Conservation (phyloP, 2,113 vertebrate species). For the Epinephelus lanceolatus region DNA sequence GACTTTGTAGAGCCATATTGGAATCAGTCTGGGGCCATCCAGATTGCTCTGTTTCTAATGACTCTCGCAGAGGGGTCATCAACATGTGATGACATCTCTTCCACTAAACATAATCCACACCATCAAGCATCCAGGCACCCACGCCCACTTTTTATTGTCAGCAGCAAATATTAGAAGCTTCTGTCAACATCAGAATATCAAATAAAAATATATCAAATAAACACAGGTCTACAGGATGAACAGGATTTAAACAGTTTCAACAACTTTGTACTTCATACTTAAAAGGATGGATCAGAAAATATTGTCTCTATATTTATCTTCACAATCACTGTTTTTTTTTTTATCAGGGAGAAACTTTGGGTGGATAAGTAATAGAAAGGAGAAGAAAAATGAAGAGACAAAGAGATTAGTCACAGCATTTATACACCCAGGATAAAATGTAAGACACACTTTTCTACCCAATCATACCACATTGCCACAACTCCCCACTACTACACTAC, state of each 20-base stretch:
- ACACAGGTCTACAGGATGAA: neutral
- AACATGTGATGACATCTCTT: slow-evolving; percentile 55
- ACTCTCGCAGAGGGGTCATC: slow-evolving; percentile 51
- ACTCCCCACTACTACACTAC: neutral
- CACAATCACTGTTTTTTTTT: neutral
- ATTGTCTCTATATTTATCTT: slow-evolving; percentile 2
- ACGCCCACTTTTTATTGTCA: slow-evolving; percentile 24
- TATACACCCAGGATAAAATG: too few species aligned
- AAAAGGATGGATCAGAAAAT: neutral
- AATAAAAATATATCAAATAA: slow-evolving; percentile 31
- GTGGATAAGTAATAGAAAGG: neutral
- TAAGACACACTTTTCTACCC: neutral
- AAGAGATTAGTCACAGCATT: neutral
- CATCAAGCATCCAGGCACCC: slow-evolving; percentile 31
- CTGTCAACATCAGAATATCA: slow-evolving; percentile 30
- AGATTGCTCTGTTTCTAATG: slow-evolving; percentile 53
- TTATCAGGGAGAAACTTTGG: neutral
- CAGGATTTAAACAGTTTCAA: slow-evolving; percentile 23
- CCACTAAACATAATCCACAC: slow-evolving; percentile 47
- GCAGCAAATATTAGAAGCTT: slow-evolving; percentile 13
- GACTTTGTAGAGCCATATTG: slow-evolving; percentile 65
- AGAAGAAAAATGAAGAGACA: neutral
- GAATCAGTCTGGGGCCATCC: slow-evolving; percentile 62
- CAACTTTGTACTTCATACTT: slow-evolving; percentile 3
- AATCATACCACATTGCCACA: neutral